Evolutionary conservation across 2,888 invertebrate genomes (phyloP).

Genomic region (Malacosoma neustria): DNA sequence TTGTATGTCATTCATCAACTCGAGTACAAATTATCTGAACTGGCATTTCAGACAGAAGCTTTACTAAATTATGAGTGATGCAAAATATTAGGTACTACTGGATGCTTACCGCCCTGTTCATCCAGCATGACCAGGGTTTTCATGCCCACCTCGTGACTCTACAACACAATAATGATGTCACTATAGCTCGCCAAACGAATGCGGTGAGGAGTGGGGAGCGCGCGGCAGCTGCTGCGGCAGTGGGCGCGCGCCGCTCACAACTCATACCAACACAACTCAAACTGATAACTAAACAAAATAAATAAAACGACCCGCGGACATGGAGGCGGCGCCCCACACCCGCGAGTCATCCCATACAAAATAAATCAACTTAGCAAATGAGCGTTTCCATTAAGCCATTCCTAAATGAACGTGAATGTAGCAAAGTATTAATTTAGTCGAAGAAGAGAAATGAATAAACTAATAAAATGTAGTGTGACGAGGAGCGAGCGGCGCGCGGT

Average conservation of each 20-base stretch:
- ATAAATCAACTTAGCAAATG: constrained; percentile 63
- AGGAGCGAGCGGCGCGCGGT: constrained; percentile 38
- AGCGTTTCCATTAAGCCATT: constrained; percentile 68
- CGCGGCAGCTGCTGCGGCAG: constrained; percentile 9
- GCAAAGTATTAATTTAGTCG: constrained; percentile 55
- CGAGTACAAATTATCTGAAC: constrained; percentile 56
- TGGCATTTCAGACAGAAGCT: constrained; percentile 70
- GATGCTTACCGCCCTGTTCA: constrained; percentile 99
- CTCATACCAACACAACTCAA: constrained; percentile 58
- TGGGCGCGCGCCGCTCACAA: constrained; percentile 34
- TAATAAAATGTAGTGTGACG: constrained; percentile 52
- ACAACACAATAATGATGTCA: constrained; percentile 81
- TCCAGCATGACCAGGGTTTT: constrained; percentile 99
- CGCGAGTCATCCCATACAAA: constrained; percentile 33
- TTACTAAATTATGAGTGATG: constrained; percentile 68
- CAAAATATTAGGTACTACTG: constrained; percentile 69
- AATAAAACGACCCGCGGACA: constrained; percentile 49
- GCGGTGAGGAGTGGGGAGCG: constrained; percentile 48
- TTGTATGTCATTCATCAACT: constrained; percentile 42
- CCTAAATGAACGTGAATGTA: constrained; percentile 67
- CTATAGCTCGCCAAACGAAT: constrained; percentile 71
- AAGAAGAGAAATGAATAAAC: constrained; percentile 62
- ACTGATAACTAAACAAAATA: constrained; percentile 59
- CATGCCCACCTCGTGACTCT: constrained; percentile 99
- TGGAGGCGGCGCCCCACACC: constrained; percentile 27